phyloP scores from a whole-genome alignment of 2,888 invertebrate species.

The Torymus auratus region DNA sequence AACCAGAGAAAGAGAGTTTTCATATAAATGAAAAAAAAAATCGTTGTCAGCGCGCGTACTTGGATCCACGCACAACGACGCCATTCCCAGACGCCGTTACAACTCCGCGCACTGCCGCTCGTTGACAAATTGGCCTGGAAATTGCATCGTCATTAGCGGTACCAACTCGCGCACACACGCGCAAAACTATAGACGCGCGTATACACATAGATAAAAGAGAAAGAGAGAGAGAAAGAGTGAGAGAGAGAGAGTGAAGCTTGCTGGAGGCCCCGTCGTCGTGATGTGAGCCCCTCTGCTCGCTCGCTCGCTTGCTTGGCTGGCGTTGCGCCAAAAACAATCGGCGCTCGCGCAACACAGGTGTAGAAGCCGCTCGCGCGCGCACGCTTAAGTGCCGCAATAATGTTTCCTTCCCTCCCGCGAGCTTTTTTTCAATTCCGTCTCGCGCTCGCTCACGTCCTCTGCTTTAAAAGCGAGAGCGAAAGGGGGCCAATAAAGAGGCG shows the following conservation, averaged over 20 bases:
- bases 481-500: constrained; percentile 29
- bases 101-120: too few relatives aligned
- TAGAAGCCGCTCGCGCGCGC: background rate
- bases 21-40: background rate
- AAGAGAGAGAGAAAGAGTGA: too few relatives aligned
- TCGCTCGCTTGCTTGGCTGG: constrained; percentile 11
- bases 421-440: constrained; percentile 7
- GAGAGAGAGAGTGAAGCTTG: too few relatives aligned
- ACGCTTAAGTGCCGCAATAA: constrained; percentile 46
- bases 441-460: background rate
- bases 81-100: constrained; percentile 19
- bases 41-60: background rate
- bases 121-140: constrained; percentile 57
- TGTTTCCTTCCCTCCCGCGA: constrained; percentile 8
- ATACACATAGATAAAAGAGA: background rate
- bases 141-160: constrained; percentile 62
- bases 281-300: too few relatives aligned
- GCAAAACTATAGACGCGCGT: background rate
- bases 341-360: constrained; percentile 32
- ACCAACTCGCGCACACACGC: too few relatives aligned
- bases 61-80: constrained; percentile 16
- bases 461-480: background rate
- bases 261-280: too few relatives aligned
- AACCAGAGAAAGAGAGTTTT: constrained; percentile 57
- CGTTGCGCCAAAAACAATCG: constrained; percentile 52